phyloP scores from a whole-genome alignment of 2,113 vertebrate genomes.

The Pagrus major region DNA sequence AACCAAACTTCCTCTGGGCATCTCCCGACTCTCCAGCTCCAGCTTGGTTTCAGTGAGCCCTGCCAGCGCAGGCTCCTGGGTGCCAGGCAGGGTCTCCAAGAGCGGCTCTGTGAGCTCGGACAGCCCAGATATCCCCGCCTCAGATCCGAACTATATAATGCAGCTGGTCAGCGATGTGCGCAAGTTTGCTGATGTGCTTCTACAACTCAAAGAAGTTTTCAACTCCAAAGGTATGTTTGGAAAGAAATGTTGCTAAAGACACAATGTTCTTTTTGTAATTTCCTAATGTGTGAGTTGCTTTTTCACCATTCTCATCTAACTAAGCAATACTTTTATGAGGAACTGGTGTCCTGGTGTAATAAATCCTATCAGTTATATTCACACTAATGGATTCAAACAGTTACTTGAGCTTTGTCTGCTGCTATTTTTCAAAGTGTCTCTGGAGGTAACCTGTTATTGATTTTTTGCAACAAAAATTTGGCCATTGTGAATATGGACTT shows the following conservation, averaged over 20 bases:
- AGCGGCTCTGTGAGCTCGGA: constrained; percentile 85
- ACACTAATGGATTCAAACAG: not conserved
- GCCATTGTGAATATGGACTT: constrained; percentile 21
- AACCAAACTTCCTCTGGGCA: constrained; percentile 89
- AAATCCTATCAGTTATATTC: not conserved
- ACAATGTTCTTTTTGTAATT: not conserved
- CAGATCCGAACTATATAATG: constrained; percentile 95
- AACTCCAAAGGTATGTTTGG: constrained; percentile 88
- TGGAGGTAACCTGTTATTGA: not conserved
- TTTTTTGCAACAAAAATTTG: constrained; percentile 48
- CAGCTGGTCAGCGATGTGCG: constrained; percentile 94
- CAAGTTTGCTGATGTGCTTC: constrained; percentile 93
- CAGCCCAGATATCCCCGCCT: constrained; percentile 82
- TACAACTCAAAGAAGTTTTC: constrained; percentile 94
- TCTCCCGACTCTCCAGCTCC: constrained; percentile 88
- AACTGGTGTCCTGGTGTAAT: not conserved
- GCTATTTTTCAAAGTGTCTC: constrained; percentile 19
- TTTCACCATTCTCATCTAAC: not conserved
- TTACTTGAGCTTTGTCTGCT: not conserved
- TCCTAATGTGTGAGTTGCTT: not conserved
- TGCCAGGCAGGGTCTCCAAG: constrained; percentile 85
- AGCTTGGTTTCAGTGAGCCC: constrained; percentile 85
- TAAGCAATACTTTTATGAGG: not conserved
- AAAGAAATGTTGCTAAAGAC: not conserved
- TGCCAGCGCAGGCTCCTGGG: constrained; percentile 70